These are phyloP conservation scores for Calameuta idolon DNA, from an alignment of 2,888 invertebrate species.

Conservation along the genomic window DNA sequence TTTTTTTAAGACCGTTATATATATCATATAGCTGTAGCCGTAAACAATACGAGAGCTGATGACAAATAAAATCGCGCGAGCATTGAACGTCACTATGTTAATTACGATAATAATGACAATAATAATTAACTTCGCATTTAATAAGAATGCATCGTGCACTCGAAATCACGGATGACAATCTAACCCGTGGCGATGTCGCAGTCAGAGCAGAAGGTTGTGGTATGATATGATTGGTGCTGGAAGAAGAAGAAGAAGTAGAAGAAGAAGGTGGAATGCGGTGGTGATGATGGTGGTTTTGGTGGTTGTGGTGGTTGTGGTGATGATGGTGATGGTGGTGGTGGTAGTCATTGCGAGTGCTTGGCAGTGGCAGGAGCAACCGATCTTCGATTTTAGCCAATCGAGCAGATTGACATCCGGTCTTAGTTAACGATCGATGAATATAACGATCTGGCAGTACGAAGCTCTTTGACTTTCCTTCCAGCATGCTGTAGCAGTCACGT, in stretches of 20 bases:
- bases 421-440: background rate
- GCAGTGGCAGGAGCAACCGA: slow-evolving; percentile 33
- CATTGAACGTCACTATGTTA: background rate
- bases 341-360: slow-evolving; percentile 38
- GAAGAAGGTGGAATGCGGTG: slow-evolving; percentile 50
- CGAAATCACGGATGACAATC: slow-evolving; percentile 49
- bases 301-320: slow-evolving; percentile 21
- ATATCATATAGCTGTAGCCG: background rate
- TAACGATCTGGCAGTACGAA: slow-evolving; percentile 54
- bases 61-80: background rate
- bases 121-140: background rate
- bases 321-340: slow-evolving; percentile 33
- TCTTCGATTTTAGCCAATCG: slow-evolving; percentile 25
- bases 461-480: slow-evolving; percentile 58
- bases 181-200: slow-evolving; percentile 56
- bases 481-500: slow-evolving; percentile 31
- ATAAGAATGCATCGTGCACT: slow-evolving; percentile 38
- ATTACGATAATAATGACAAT: background rate
- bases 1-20: background rate
- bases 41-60: background rate
- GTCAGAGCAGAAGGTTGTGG: slow-evolving; percentile 38
- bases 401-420: background rate
- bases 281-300: slow-evolving; percentile 20
- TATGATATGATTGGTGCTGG: slow-evolving; percentile 62
- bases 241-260: slow-evolving; percentile 61